Evolutionary conservation across 2,113 vertebrate genomes (phyloP).

Genomic region (Ginglymostoma cirratum): DNA sequence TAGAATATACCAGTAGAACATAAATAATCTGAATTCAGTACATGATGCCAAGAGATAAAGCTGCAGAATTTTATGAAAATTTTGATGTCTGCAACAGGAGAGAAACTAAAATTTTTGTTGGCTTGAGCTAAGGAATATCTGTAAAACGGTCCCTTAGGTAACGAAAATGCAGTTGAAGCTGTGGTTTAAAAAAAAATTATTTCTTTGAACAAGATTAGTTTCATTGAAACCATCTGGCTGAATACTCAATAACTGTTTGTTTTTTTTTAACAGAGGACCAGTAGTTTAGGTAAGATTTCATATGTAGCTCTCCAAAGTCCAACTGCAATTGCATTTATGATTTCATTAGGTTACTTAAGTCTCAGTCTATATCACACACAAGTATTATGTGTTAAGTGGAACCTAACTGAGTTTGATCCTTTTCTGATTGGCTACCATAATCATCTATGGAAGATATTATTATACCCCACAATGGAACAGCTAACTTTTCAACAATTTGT

Average conservation of each 20-base stretch:
- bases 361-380: not conserved
- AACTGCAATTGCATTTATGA: not conserved
- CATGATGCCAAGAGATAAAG: not conserved
- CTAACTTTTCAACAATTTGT: not conserved
- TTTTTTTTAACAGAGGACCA: not conserved
- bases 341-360: not conserved
- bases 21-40: not conserved
- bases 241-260: not conserved
- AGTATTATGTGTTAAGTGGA: not conserved
- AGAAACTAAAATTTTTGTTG: not conserved
- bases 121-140: not conserved
- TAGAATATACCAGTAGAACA: not conserved
- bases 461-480: not conserved
- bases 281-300: not conserved
- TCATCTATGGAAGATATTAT: not conserved
- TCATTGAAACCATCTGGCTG: not conserved
- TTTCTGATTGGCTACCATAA: not conserved
- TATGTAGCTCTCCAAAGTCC: not conserved
- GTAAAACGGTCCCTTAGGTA: not conserved
- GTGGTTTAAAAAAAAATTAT: not conserved
- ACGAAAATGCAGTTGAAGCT: not conserved
- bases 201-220: not conserved
- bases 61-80: not conserved
- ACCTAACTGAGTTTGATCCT: not conserved
- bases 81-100: not conserved